A percentile compares a stretch with the other conserved stretches of the same genome.
phyloP scores from a whole-genome alignment of 1,140 invertebrate species.

The Metaphire vulgaris region DNA sequence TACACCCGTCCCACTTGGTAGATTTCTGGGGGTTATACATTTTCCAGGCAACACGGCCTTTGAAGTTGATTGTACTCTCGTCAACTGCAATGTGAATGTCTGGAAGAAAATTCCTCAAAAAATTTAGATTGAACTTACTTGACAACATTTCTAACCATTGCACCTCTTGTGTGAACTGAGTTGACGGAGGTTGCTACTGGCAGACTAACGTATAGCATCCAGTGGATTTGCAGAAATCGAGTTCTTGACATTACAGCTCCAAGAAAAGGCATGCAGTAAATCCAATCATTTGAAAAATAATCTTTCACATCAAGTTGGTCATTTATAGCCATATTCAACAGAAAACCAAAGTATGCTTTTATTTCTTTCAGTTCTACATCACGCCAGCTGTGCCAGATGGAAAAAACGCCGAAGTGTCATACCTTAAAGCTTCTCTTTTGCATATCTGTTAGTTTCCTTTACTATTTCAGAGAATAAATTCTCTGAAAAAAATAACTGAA shows the following conservation, averaged over 20 bases:
- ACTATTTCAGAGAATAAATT: not conserved
- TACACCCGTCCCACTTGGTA: not conserved
- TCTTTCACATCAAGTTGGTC: not conserved
- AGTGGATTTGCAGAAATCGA: not conserved
- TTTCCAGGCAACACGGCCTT: not conserved
- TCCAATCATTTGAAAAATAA: not conserved
- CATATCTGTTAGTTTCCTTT: not conserved
- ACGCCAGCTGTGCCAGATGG: not conserved
- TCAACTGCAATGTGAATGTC: not conserved
- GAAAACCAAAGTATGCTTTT: not conserved
- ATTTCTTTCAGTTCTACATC: not conserved
- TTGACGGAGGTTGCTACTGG: not conserved
- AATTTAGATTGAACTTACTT: not conserved
- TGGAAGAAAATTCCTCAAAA: not conserved
- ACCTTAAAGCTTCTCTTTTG: not conserved
- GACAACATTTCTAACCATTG: not conserved
- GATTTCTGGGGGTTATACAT: not conserved
- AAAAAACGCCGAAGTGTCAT: not conserved
- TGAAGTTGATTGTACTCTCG: not conserved
- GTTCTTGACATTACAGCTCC: not conserved
- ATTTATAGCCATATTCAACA: not conserved
- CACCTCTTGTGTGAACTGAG: not conserved
- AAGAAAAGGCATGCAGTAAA: not conserved
- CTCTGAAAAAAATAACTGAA: not conserved
- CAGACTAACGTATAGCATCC: not conserved